Evolutionary conservation across 2,888 invertebrate genomes (phyloP), one percentile per base, ranked within the genome.

Genomic region (Incurvaria masculella): DNA sequence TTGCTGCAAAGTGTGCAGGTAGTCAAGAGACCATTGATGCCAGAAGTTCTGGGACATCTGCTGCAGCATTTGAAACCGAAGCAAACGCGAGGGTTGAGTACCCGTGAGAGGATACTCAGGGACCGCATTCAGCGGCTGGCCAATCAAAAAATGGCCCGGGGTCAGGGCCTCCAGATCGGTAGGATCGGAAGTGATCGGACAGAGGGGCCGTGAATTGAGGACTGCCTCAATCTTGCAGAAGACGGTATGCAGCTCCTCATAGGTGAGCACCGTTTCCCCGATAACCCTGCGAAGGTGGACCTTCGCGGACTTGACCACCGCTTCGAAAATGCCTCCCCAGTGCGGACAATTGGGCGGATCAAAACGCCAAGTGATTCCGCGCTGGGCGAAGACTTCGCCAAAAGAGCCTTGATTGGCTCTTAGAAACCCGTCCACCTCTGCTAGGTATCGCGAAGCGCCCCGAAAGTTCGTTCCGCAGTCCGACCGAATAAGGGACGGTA

Each of bases 161-260:
- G 41, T 16, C 8, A 41, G 17, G 14, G 18, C 17, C 14, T 19
- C 21, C 3, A 41, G 14, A 14, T 41, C 41, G 17, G 10, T 21
- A 4, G 41, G 41, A 20, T 41, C 41, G 11, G 33, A 33, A 48
- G 42, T 47, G 21, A 59, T 8, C 2, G 59, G 56, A n/a, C 48
- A 51, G 8, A 65, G 44, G 1, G 63, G 65, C 33, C 65, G 44
- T 2, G 61, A 65, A 51, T 65, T 66, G 20, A 64, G 48, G 27
- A 59, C 51, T 1, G 59, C 55, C 49, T 66, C 62, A 27, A 66
- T 60, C 48, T 61, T 61, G 38, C 44, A 52, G 3, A 61, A 19
- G 8, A 64, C 21, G 1, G 63, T 66, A 16, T 47, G 21, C 42
- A 62, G 52, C 42, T 65, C 59, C 49, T 65, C 62, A 46, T 51